Conservation (phyloP, 2,888 invertebrate genomes). For the Disparrhopalites patrizii region DNA sequence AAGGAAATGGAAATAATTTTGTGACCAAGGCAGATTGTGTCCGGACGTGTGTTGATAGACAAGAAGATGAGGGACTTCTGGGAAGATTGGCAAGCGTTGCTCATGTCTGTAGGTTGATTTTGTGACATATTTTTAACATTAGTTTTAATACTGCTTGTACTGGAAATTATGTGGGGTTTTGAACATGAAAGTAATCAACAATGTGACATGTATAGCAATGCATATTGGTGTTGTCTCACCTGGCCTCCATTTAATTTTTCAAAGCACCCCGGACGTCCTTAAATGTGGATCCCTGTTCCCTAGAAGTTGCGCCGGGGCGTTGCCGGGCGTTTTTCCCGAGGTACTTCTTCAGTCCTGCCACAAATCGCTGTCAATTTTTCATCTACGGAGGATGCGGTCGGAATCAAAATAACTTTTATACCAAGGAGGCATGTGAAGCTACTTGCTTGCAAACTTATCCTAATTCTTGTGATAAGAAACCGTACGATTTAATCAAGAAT, state of each 20-base stretch:
- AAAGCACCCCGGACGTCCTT: no score
- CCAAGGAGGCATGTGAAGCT: conserved; percentile 41
- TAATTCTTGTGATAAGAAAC: conserved; percentile 7
- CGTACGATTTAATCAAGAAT: conserved; percentile 2
- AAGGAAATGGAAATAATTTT: conserved; percentile 23
- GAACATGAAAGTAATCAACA: no score
- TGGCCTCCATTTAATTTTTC: no score
- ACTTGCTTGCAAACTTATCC: conserved; percentile 11
- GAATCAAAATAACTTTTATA: conserved; percentile 50
- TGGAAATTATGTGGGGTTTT: no score
- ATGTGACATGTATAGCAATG: no score
- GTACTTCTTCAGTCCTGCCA: conserved; percentile 24
- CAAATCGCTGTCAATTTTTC: conserved; percentile 41
- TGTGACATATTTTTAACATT: no score
- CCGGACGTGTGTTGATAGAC: not conserved
- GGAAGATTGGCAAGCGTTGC: not conserved
- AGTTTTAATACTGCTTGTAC: no score
- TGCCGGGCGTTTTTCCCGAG: conserved; percentile 25
- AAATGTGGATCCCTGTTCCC: conserved; percentile 19
- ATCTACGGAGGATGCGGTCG: conserved; percentile 50
- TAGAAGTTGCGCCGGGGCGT: conserved; percentile 14
- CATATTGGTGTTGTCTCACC: no score
- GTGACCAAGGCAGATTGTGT: conserved; percentile 4
- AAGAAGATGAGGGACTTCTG: not conserved
- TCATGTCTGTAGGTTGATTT: no score